Evolutionary conservation across 2,797 vertebrate genomes (phyloP).

Genomic region (Gymnodraco acuticeps): DNA sequence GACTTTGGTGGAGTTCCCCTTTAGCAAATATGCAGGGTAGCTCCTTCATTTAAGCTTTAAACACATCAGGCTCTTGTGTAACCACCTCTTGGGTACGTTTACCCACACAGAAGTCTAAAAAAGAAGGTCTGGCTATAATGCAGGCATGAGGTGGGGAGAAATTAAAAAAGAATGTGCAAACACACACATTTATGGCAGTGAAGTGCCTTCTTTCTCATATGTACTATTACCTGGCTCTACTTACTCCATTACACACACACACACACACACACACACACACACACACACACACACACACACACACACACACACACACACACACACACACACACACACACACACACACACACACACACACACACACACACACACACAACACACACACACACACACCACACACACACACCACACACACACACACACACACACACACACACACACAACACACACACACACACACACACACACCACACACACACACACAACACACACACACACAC

Average conservation of each 20-base stretch:
- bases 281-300: constrained; percentile 9
- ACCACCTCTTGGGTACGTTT: constrained; percentile 19
- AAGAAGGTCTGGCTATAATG: constrained; percentile 14
- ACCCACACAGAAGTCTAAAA: constrained; percentile 31
- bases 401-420: constrained; percentile 16
- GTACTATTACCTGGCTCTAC: too few species aligned
- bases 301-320: neutral
- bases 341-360: constrained; percentile 8
- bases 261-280: constrained; percentile 12
- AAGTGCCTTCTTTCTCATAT: too few species aligned
- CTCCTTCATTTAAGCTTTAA: constrained; percentile 7
- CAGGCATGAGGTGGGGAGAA: constrained; percentile 15
- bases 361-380: constrained; percentile 16
- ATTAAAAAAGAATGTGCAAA: constrained; percentile 23
- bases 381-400: neutral
- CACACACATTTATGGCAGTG: too few species aligned
- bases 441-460: constrained; percentile 1
- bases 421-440: neutral
- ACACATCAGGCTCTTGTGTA: constrained; percentile 23
- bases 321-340: constrained; percentile 11
- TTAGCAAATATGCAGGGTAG: constrained; percentile 2
- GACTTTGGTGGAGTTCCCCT: neutral
- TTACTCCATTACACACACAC: too few species aligned
- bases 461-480: constrained; percentile 15
- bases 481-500: constrained; percentile 24